Percentiles rank a stretch among this genome's conserved stretches.
These are phyloP conservation scores for Brevipalpus yothersi DNA, from an alignment of 1,140 invertebrate genomes.

Conservation along the genomic window DNA sequence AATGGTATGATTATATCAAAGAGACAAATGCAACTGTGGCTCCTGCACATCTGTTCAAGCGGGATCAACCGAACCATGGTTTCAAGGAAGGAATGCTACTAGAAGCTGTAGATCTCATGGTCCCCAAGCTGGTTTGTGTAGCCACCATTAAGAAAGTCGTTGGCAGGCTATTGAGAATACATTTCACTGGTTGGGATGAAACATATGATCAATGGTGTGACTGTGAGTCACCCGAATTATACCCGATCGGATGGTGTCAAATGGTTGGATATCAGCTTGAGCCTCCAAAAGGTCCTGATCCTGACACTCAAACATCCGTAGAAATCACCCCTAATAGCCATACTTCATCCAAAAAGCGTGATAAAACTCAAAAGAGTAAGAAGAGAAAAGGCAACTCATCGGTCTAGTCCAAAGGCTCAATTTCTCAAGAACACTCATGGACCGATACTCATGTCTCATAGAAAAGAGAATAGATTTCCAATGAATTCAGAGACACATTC, in stretches of 20 bases:
- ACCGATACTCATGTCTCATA: too few relatives aligned
- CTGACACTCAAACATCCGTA: neutral
- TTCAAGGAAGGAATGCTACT: conserved; percentile 77
- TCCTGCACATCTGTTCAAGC: conserved; percentile 39
- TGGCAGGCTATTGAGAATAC: conserved; percentile 58
- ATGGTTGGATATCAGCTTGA: conserved; percentile 19
- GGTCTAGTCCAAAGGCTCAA: too few relatives aligned
- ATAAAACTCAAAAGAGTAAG: too few relatives aligned
- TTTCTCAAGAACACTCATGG: too few relatives aligned
- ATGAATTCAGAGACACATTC: too few relatives aligned
- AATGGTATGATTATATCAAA: conserved; percentile 55
- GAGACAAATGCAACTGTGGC: conserved; percentile 44
- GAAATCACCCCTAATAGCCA: too few relatives aligned
- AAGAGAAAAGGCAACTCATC: too few relatives aligned
- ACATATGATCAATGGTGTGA: conserved; percentile 94
- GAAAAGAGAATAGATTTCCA: too few relatives aligned
- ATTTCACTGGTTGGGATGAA: conserved; percentile 90
- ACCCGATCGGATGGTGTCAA: conserved; percentile 88
- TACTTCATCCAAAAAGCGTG: too few relatives aligned
- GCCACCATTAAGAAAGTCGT: conserved; percentile 67
- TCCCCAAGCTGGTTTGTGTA: conserved; percentile 77
- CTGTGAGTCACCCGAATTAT: conserved; percentile 79
- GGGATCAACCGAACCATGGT: conserved; percentile 54
- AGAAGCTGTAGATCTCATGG: conserved; percentile 89
- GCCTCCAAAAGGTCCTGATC: neutral